Base-by-base conservation (phyloP, 2,113 vertebrate genomes). In the Pelodiscus sinensis region DNA sequence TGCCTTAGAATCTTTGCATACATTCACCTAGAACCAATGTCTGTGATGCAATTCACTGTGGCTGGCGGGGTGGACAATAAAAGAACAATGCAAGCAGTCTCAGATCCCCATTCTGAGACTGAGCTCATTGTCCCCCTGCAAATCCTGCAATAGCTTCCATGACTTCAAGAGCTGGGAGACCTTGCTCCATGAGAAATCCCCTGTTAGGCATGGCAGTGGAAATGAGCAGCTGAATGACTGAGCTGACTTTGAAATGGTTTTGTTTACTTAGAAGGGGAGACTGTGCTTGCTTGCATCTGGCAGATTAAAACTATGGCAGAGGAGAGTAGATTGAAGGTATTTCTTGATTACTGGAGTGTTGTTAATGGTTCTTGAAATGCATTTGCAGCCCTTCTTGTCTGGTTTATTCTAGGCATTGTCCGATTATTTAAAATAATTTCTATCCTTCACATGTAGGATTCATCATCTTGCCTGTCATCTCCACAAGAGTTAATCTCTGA, bases 361-460 rank as follows among this genome's bases (percentile, higher is more conserved):
- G 18, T 73, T 84, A 89, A 79, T 21, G 21, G 58, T 84, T 89
- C 62, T 83, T 90, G 87, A 92, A 93, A 82, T 62, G 51, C 16
- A 56, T 81, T 25, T 92, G n/a, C 82, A 88, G 56, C 51, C 22
- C 56, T 79, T 92, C 71, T 90, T 79, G 19, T 31, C 38, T 51
- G 52, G 78, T 50, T 71, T 89, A 80, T 7, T 52, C 78, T 73
- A 73, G 79, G 50, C 60, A 54, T n/a, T 79, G 51, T 65, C 81
- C n/a, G 88, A 95, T 25, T 13, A 27, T 68, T 65, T 15, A 50
- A 11, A 84, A 91, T 84, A 79, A 55, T 38, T 51, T 38, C 8
- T 29, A 54, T 57, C 60, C 54, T 90, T 89, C 75, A 38, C 55
- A 24, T 51, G 62, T 27, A 68, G 54, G 15, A 57, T 58, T 84